Base-by-base conservation (phyloP, 2,888 invertebrate genomes). In the Cephus pulcher region DNA sequence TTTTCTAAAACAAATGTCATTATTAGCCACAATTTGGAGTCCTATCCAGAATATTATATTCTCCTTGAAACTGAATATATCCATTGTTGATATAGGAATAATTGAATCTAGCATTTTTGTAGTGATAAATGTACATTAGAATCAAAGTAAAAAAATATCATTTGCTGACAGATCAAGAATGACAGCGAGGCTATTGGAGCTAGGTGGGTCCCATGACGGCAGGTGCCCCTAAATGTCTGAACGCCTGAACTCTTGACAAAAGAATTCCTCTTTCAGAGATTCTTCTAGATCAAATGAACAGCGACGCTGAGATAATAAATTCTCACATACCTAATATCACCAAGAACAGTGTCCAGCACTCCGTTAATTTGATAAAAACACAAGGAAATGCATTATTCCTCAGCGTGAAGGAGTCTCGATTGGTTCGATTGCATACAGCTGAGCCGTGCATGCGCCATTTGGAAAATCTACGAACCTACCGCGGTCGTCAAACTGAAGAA, bases 391-490 rank as follows among this genome's bases (percentile, higher is more conserved):
- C 87, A 88, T 88, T 85, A 84, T 86, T 83, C 80, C 82, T 81
- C 82, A 82, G 83, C 85, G 84, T 80, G 84, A 84, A 86, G 80
- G 80, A 80, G 77, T 83, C 82, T 76, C 81, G 76, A 75, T 77
- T 35, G 75, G 78, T 74, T 71, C 76, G 77, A 73, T 73, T 56
- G 80, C 84, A 87, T 89, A 89, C 90, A 90, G 90, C 90, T 90
- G 90, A 90, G 90, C 88, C 86, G 89, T 89, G 88, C 86, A 85
- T 88, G 89, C 90, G 90, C 91, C 90, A 91, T 90, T 90, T 87
- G 84, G 85, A 84, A 87, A 87, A 88, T 85, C 82, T 80, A 85
- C 40, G 87, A 87, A 88, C 85, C 82, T 74, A 70, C 71, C 83
- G 84, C 86, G 85, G 80, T 82, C 81, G 81, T 86, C 86, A 82